Base-by-base conservation (phyloP, 2,888 invertebrate genomes). In the Habroteleia sp. region DNA sequence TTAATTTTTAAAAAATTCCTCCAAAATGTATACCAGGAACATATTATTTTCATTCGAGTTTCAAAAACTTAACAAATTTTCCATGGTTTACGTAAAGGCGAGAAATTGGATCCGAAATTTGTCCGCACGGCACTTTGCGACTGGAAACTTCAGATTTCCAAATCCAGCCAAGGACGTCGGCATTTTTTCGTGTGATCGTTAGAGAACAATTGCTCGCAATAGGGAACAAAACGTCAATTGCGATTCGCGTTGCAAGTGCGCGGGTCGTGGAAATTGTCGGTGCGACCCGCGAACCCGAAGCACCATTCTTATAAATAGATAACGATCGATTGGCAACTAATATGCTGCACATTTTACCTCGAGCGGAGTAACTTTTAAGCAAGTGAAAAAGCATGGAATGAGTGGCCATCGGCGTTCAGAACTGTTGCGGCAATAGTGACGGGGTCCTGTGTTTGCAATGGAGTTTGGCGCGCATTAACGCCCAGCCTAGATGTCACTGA, bases 271-370 rank as follows among this genome's bases (percentile, higher is more conserved):
- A 46, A 31, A 33, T 33, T 27, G 48, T 20, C n/a, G 17, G 20
- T 20, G 5, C 39, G 10, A 0, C 17, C 7, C 23, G 10, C 41
- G 23, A 16, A 16, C 20, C 10, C 39, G 39, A 14, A 13, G 7
- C 5, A 25, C 4, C 44, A 27, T 14, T 27, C n/a, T 44, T 44
- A 44, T 44, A 44, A 44, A 44, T 44, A 60, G 46, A 60, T 46
- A 60, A 60, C 20, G 60, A 60, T 35, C 31, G 58, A 31, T 11
- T 14, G 14, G 39, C 27, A 11, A 46, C 44, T 35, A 41, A 60
- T 46, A 60, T 46, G 46, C 37, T 35, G 27, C 37, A 60, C 27
- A 46, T 46, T 60, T 60, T 60, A 60, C 46, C 60, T 44, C 60
- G 27, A 46, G 16, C 35, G 35, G 25, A 37, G 25, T 44, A 23